A percentile compares a stretch with the other conserved stretches of the same genome.
Conservation (phyloP, 2,113 vertebrate genomes). For the Panurus biarmicus region DNA sequence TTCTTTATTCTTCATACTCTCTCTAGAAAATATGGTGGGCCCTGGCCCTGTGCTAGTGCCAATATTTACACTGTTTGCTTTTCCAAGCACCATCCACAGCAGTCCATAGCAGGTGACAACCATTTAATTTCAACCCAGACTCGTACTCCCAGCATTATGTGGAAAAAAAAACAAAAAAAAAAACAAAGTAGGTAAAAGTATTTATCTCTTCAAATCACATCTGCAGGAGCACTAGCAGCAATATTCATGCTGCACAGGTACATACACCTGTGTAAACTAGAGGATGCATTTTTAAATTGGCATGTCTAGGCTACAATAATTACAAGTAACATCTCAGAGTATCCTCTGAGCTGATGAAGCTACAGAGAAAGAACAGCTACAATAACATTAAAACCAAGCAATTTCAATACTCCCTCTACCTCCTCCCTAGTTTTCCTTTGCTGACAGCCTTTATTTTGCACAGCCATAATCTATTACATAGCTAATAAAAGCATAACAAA, state of each 20-base stretch:
- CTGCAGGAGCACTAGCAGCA: neutral
- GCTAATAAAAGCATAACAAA: neutral
- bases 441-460: neutral
- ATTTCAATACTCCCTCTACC: neutral
- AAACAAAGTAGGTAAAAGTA: neutral
- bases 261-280: neutral
- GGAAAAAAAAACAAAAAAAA: neutral
- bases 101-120: neutral
- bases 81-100: neutral
- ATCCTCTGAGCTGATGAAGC: neutral
- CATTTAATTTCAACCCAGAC: neutral
- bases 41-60: neutral
- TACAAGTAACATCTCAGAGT: neutral
- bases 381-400: neutral
- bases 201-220: neutral
- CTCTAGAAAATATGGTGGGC: neutral
- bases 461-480: neutral
- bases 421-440: neutral
- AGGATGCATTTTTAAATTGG: neutral
- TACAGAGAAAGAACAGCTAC: neutral
- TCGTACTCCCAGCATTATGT: neutral
- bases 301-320: neutral
- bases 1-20: neutral
- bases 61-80: neutral
- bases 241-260: neutral